These are phyloP conservation scores for Drosophila bocqueti DNA, from an alignment of 1,140 invertebrate genomes.

Conservation along the genomic window DNA sequence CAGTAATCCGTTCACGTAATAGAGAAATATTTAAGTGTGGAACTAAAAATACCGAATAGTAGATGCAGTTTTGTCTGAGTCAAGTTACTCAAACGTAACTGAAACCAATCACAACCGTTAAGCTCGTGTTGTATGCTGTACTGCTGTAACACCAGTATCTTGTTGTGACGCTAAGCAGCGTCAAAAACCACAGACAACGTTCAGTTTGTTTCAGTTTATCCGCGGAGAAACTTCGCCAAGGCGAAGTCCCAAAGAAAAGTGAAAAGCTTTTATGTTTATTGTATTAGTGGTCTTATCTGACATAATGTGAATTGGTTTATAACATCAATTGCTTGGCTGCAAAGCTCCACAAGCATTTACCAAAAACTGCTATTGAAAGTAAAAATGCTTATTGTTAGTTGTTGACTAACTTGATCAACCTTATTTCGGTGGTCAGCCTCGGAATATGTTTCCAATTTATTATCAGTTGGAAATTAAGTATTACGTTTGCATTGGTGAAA, in stretches of 20 bases:
- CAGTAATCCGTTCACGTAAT: background rate
- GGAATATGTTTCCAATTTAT: slow-evolving; percentile 25
- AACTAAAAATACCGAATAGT: slow-evolving; percentile 7
- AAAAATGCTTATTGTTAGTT: slow-evolving; percentile 11
- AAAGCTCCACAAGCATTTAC: background rate
- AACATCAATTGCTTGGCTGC: slow-evolving; percentile 6
- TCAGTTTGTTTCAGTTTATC: slow-evolving; percentile 46
- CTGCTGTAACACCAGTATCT: slow-evolving; percentile 24
- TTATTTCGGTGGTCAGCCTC: background rate
- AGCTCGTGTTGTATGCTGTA: slow-evolving; percentile 23
- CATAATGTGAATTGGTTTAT: slow-evolving; percentile 37
- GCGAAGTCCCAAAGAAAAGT: slow-evolving; percentile 35
- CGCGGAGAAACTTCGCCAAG: slow-evolving; percentile 50
- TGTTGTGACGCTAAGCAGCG: slow-evolving; percentile 13
- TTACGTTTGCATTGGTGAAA: slow-evolving; percentile 75
- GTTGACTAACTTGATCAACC: background rate
- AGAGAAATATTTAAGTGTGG: background rate
- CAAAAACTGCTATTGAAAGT: slow-evolving; percentile 5
- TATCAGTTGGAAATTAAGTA: slow-evolving; percentile 59
- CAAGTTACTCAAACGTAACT: slow-evolving; percentile 32
- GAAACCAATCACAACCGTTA: slow-evolving; percentile 23
- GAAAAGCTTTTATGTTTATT: slow-evolving; percentile 38
- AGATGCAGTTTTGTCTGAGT: background rate
- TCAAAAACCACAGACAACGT: slow-evolving; percentile 38
- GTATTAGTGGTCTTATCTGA: slow-evolving; percentile 12